Percentiles rank a stretch among this genome's conserved stretches.
Conservation (phyloP, 2,888 invertebrate genomes). For the Trachelus tabidus region DNA sequence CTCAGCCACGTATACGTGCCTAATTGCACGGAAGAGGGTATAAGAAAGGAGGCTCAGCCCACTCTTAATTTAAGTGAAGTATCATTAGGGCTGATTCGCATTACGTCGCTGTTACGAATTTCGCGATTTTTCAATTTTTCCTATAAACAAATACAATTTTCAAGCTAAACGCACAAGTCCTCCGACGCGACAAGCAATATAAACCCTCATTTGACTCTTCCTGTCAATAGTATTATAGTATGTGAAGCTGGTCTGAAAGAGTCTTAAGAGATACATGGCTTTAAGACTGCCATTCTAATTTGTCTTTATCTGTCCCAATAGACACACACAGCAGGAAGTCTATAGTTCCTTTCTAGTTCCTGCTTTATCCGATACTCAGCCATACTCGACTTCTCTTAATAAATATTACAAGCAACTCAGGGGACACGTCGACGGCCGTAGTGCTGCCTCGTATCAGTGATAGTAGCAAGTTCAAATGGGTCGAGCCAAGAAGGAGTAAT, state of each 20-base stretch:
- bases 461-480: background rate
- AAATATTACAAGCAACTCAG: slow-evolving; percentile 14
- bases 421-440: slow-evolving; percentile 23
- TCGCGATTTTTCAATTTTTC: background rate
- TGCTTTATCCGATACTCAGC: background rate
- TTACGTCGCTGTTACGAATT: background rate
- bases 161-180: background rate
- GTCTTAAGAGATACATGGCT: background rate
- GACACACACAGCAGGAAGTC: slow-evolving; percentile 16
- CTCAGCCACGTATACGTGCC: background rate
- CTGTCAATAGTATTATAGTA: background rate
- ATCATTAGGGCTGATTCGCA: background rate
- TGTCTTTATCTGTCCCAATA: slow-evolving; percentile 28
- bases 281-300: slow-evolving; percentile 9
- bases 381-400: slow-evolving; percentile 13
- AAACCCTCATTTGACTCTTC: background rate
- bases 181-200: background rate
- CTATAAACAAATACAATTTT: background rate
- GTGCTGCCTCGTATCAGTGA: background rate
- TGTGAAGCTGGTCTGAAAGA: background rate
- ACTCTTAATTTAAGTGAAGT: background rate
- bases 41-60: background rate
- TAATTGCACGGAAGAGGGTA: background rate
- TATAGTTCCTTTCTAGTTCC: background rate
- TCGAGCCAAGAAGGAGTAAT: background rate